Conservation (phyloP, 1,140 invertebrate genomes). For the Latrodectus geometricus region DNA sequence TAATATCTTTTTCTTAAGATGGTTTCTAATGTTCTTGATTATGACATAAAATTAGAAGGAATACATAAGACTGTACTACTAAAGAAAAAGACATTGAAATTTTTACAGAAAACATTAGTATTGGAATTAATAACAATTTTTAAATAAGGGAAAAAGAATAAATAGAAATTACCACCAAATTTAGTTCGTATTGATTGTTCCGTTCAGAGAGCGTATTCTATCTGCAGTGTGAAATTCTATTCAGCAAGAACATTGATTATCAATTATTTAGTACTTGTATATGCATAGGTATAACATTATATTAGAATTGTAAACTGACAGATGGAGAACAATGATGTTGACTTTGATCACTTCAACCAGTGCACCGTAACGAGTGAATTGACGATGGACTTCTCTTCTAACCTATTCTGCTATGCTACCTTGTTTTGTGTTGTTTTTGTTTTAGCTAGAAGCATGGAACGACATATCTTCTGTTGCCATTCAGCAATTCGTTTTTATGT, state of each 20-base stretch:
- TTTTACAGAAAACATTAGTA: too few species aligned
- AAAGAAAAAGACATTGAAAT: too few species aligned
- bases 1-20: too few species aligned
- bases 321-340: slow-evolving; percentile 47
- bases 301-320: slow-evolving; percentile 30
- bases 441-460: neutral
- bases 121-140: too few species aligned
- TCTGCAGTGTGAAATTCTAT: neutral
- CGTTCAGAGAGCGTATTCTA: too few species aligned
- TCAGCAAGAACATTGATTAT: slow-evolving; percentile 51
- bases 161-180: too few species aligned
- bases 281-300: slow-evolving; percentile 34
- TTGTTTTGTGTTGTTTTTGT: slow-evolving; percentile 47
- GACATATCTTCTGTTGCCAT: neutral
- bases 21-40: too few species aligned
- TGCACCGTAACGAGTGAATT: slow-evolving; percentile 52
- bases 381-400: slow-evolving; percentile 36
- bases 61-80: too few species aligned
- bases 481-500: too few species aligned
- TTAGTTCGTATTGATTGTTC: too few species aligned
- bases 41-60: too few species aligned
- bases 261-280: slow-evolving; percentile 22
- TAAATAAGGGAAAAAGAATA: too few species aligned
- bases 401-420: slow-evolving; percentile 28
- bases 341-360: slow-evolving; percentile 57